phyloP scores from a whole-genome alignment of 2,113 vertebrate species.

The Mus musculus region GRCm39 chr4:46549001-46549500 shows the following conservation, averaged over 20 bases:
- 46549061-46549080: not conserved
- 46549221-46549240: fast-evolving
- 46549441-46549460: not conserved
- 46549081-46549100: not conserved
- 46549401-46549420: not conserved
- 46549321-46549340: not conserved
- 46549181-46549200: not conserved
- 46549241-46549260: not conserved
- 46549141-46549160: not conserved
- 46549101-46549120: not conserved
- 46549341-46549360: not conserved
- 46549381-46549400: not conserved
- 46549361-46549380: not conserved
- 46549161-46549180: not conserved
- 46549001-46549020: not conserved
- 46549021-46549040: not conserved
- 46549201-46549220: not conserved
- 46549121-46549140: too few species aligned
- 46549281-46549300: not conserved
- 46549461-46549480: not conserved
- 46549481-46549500: not conserved
- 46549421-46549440: not conserved
- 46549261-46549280: not conserved
- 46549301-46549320: not conserved
- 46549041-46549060: not conserved